These are phyloP conservation scores for Gallinago stenura DNA, from an alignment of 2,797 vertebrate species.

Conservation along the genomic window DNA sequence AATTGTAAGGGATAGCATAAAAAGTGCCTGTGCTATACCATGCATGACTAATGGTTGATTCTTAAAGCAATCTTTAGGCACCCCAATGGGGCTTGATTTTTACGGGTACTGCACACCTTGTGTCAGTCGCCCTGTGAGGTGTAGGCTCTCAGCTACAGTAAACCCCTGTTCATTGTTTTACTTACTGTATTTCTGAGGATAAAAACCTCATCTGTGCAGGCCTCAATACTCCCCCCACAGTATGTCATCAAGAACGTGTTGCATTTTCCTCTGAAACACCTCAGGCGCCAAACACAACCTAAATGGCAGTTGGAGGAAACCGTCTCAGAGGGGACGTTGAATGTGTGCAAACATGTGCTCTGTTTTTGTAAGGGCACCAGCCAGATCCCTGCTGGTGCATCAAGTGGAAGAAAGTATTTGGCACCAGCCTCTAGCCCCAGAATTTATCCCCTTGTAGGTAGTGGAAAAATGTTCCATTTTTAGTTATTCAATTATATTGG, in stretches of 20 bases:
- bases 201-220: neutral
- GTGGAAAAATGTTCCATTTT: slow-evolving; percentile 10
- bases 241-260: neutral
- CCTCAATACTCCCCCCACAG: neutral
- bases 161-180: neutral
- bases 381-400: slow-evolving; percentile 46
- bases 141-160: accelerated
- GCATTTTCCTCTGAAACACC: slow-evolving; percentile 15
- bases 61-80: neutral
- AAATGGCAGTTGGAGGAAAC: slow-evolving; percentile 1
- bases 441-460: slow-evolving; percentile 19
- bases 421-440: neutral
- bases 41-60: neutral
- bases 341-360: neutral
- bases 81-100: neutral
- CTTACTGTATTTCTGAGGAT: neutral
- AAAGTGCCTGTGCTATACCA: neutral
- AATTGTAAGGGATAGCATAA: neutral
- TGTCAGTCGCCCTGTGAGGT: neutral
- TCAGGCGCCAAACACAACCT: slow-evolving; percentile 49
- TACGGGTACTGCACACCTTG: neutral
- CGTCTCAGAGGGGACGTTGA: neutral
- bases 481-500: neutral
- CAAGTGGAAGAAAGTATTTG: slow-evolving; percentile 48
- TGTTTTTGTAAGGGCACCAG: slow-evolving; percentile 51